Evolutionary conservation across 2,797 vertebrate genomes (phyloP).

Genomic region (Cetoscarus ocellatus): DNA sequence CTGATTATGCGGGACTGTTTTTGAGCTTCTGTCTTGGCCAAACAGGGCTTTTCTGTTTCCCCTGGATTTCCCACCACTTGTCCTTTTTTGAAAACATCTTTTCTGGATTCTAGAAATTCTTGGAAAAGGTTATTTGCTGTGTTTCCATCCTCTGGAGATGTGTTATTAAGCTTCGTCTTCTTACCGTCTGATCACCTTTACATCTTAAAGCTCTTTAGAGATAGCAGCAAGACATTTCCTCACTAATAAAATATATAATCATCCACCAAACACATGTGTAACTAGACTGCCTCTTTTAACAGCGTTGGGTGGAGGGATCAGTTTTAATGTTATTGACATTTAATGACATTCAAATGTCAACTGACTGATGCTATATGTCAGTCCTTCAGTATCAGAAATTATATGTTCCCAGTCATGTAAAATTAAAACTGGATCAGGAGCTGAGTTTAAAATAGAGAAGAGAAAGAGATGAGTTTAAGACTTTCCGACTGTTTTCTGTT

Average conservation of each 20-base stretch:
- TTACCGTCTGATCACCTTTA: neutral
- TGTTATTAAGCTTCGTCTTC: neutral
- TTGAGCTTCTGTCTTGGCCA: too few relatives aligned
- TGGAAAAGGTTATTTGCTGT: neutral
- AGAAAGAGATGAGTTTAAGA: too few relatives aligned
- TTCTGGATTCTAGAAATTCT: too few relatives aligned
- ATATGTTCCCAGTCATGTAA: too few relatives aligned
- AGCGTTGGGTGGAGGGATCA: neutral
- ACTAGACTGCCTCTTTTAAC: too few relatives aligned
- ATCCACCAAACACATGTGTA: neutral
- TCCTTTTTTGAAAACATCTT: neutral
- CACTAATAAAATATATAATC: neutral
- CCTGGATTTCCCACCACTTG: neutral
- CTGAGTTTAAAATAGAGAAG: too few relatives aligned
- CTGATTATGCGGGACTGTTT: too few relatives aligned
- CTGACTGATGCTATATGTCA: too few relatives aligned
- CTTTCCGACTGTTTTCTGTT: too few relatives aligned
- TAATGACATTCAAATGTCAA: neutral
- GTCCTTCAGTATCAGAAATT: too few relatives aligned
- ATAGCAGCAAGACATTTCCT: neutral
- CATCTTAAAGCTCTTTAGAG: neutral
- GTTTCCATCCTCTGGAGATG: neutral
- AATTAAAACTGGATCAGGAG: too few relatives aligned
- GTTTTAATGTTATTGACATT: neutral
- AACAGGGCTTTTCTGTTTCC: too few relatives aligned